Conservation (phyloP, 2,113 vertebrate genomes). For the Illadopsis cleaveri region DNA sequence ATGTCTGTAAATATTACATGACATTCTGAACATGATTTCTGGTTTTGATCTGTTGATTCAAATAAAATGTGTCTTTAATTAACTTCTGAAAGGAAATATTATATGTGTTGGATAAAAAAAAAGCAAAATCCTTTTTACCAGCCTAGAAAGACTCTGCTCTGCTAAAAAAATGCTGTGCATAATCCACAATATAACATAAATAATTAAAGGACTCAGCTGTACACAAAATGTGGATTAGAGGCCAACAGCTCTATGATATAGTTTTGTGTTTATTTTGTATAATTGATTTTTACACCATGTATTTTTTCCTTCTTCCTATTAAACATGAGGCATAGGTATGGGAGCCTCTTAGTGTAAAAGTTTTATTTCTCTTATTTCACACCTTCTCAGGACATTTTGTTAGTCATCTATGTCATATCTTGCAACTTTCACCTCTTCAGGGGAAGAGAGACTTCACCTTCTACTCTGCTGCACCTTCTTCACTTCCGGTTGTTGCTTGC, state of each 20-base stretch:
- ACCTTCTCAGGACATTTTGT: background rate
- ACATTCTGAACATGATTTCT: background rate
- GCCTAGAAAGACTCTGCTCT: background rate
- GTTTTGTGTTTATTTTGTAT: background rate
- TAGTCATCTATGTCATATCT: background rate
- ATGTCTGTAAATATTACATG: background rate
- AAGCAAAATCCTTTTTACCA: background rate
- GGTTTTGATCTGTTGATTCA: background rate
- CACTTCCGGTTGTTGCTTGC: background rate
- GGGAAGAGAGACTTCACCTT: background rate
- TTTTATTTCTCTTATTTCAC: background rate
- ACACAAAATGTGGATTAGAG: background rate
- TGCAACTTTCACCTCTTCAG: background rate
- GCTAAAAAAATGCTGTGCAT: background rate
- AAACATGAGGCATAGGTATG: background rate
- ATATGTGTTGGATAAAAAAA: background rate
- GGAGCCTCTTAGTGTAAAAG: background rate
- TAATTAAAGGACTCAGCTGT: background rate
- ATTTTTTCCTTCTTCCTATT: background rate
- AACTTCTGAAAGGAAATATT: background rate
- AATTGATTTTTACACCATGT: background rate
- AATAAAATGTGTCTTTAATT: background rate
- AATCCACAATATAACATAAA: background rate
- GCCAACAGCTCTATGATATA: background rate
- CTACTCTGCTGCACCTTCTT: background rate